Percentiles rank a stretch among this genome's conserved stretches.
Conservation (phyloP, 2,113 vertebrate genomes). For the Zosterops hypoxanthus region DNA sequence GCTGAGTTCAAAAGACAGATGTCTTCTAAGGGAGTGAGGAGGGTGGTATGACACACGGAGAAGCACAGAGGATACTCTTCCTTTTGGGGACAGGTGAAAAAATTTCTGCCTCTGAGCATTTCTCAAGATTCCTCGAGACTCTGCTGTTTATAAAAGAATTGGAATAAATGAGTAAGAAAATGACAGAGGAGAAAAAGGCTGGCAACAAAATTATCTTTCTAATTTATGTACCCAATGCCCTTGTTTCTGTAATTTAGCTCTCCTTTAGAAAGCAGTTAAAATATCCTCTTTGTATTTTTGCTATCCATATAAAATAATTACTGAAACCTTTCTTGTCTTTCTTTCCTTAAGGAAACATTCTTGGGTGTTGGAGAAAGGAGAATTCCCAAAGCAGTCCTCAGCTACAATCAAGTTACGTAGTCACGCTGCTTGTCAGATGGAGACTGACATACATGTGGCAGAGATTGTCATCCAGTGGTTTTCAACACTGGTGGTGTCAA, state of each 20-base stretch:
- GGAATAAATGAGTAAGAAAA: background rate
- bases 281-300: background rate
- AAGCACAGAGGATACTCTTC: background rate
- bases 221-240: background rate
- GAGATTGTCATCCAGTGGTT: background rate
- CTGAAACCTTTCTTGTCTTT: background rate
- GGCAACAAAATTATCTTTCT: background rate
- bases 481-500: background rate
- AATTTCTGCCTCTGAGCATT: background rate
- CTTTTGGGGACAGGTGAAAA: background rate
- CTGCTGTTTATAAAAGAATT: background rate
- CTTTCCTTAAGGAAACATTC: background rate
- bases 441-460: background rate
- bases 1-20: background rate
- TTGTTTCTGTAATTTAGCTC: background rate
- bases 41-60: background rate
- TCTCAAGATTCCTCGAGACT: background rate
- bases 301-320: background rate
- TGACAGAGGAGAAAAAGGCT: background rate
- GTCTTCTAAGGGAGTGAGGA: background rate
- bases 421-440: fast-evolving
- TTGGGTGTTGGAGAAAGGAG: background rate
- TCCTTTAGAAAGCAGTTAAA: background rate
- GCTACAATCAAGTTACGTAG: background rate
- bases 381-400: background rate